Evolutionary conservation across 1,140 invertebrate species (phyloP), one percentile per base, ranked within the genome.

Genomic region (Pinna nobilis): DNA sequence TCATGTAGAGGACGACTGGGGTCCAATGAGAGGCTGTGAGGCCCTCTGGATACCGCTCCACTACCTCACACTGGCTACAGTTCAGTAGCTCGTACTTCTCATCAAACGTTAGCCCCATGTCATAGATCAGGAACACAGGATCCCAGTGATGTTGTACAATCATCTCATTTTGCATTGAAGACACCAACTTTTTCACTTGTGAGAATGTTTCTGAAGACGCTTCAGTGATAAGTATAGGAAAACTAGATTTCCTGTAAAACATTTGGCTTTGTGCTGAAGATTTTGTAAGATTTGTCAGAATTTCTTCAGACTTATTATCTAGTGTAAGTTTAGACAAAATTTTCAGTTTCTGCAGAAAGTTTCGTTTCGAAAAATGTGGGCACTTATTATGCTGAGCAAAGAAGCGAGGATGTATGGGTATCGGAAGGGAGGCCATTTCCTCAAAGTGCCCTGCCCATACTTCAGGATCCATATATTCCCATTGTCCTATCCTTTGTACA

Each of bases 91-190:
- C 44, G 59, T 63, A 63, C 59, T 63, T 63, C 59, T 63, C 35
- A n/a, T 63, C 35, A 63, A 63, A 63, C n/a, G 37, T 63, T 23
- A 63, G 20, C 37, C 59, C 59, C 59, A 63, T 63, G 59, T 63
- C 59, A 32, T 41, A 63, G 0, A 63, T 32, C 35, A 63, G 59
- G 6, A 63, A 3, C 39, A 41, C 44, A 2, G 30, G 23, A 44
- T 44, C 39, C 25, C 35, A 37, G 39, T 41, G 44, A n/a, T 28
- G 28, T 11, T 63, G n/a, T 18, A 63, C n/a, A n/a, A n/a, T 20
- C 0, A 63, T 25, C 15, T 37, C 39, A 15, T 44, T 32, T 30
- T 63, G 35, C 28, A 23, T 41, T 15, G 23, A 18, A 7, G 13
- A 37, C n/a, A 63, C 39, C 13, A 63, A 63, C 7, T 41, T 7